Percentiles rank a stretch among this genome's conserved stretches.
phyloP scores from a whole-genome alignment of 1,140 invertebrate genomes.

The Magallana ariakensis region DNA sequence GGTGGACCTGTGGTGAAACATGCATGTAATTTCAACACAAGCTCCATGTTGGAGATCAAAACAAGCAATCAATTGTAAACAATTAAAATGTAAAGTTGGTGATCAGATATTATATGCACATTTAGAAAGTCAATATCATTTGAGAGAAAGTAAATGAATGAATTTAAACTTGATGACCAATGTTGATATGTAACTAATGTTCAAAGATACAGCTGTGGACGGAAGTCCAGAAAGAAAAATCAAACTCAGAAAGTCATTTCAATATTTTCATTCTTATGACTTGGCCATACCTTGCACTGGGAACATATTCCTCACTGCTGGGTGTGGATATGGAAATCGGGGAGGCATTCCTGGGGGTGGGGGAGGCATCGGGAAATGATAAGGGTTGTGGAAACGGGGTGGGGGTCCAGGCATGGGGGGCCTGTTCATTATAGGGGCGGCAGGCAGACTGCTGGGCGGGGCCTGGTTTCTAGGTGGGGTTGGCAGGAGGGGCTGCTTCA shows the following conservation, averaged over 20 bases:
- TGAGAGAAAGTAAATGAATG: too few relatives aligned
- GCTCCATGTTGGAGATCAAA: too few relatives aligned
- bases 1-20: not conserved
- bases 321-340: conserved; percentile 2
- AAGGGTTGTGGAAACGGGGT: not conserved
- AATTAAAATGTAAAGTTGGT: too few relatives aligned
- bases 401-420: not conserved
- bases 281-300: not conserved
- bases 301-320: not conserved
- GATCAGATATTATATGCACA: too few relatives aligned
- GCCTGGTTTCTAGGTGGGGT: not conserved
- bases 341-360: not conserved
- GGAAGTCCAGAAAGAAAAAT: too few relatives aligned
- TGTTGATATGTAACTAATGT: too few relatives aligned
- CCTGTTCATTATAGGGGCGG: conserved; percentile 34
- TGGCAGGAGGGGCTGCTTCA: conserved; percentile 22
- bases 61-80: too few relatives aligned
- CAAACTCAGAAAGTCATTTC: too few relatives aligned
- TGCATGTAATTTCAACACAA: not conserved
- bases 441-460: not conserved
- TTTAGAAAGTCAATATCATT: too few relatives aligned
- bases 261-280: too few relatives aligned
- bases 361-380: not conserved
- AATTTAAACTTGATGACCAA: too few relatives aligned
- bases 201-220: too few relatives aligned